These are phyloP conservation scores for Acleris sparsana DNA, from an alignment of 2,888 invertebrate genomes.

Conservation along the genomic window DNA sequence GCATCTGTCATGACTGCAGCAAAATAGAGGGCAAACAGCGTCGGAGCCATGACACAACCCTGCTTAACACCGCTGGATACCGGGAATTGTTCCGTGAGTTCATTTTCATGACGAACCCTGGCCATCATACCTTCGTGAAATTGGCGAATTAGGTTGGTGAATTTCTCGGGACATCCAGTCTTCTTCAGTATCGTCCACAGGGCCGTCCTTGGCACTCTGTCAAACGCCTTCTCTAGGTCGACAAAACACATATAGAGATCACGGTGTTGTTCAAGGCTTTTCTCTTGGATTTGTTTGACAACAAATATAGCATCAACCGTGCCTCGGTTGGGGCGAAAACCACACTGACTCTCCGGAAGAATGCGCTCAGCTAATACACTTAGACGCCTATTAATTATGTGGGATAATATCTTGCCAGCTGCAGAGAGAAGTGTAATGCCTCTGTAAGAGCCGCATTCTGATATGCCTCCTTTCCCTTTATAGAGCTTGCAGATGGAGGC, in stretches of 20 bases:
- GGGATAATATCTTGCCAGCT: constrained; percentile 1
- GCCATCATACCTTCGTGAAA: constrained; percentile 38
- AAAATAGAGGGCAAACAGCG: constrained; percentile 32
- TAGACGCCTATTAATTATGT: neutral
- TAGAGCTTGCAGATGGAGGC: constrained; percentile 32
- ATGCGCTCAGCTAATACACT: neutral
- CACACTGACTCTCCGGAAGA: constrained; percentile 5
- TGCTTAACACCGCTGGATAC: constrained; percentile 29
- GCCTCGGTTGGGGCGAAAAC: neutral
- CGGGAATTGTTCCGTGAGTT: constrained; percentile 21
- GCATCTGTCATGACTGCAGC: constrained; percentile 34
- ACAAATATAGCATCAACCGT: constrained; percentile 6
- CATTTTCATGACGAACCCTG: constrained; percentile 28
- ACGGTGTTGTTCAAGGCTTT: constrained; percentile 37
- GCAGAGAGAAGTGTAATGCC: constrained; percentile 1
- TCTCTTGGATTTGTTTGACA: constrained; percentile 26
- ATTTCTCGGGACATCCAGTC: constrained; percentile 32
- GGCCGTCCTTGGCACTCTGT: constrained; percentile 35
- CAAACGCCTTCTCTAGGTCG: constrained; percentile 39
- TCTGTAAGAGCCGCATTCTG: neutral
- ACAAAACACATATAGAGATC: constrained; percentile 35
- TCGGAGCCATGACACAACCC: constrained; percentile 35
- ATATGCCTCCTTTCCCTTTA: constrained; percentile 18
- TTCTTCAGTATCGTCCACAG: constrained; percentile 35
- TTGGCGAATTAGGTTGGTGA: constrained; percentile 33